phyloP scores from a whole-genome alignment of 2,888 invertebrate genomes.

The Erebia ligea region DNA sequence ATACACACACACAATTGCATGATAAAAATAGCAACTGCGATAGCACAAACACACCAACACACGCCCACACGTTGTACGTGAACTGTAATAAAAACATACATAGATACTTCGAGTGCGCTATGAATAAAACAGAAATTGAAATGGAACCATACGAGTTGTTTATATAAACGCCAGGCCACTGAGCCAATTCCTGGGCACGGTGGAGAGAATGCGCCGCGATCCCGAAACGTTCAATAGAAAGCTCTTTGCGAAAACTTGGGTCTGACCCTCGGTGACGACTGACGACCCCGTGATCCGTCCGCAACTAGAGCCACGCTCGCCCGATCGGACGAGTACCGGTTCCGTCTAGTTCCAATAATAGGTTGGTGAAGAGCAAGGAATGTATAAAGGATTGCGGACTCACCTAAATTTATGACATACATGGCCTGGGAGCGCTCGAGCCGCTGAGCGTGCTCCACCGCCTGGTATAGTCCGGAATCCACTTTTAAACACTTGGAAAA shows the following conservation, averaged over 20 bases:
- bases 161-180: constrained; percentile 51
- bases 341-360: constrained; percentile 71
- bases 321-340: constrained; percentile 64
- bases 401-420: constrained; percentile 83
- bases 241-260: constrained; percentile 55
- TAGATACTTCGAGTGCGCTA: constrained; percentile 63
- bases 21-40: constrained; percentile 76
- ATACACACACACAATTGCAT: constrained; percentile 52
- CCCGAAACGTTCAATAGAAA: constrained; percentile 55
- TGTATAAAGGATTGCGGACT: constrained; percentile 68
- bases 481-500: constrained; percentile 70
- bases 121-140: constrained; percentile 74
- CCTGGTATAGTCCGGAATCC: constrained; percentile 80
- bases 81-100: constrained; percentile 81
- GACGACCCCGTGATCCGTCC: constrained; percentile 41
- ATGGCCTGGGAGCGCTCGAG: constrained; percentile 82
- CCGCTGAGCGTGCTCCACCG: constrained; percentile 79
- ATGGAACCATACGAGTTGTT: constrained; percentile 70
- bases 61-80: constrained; percentile 77
- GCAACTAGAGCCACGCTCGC: constrained; percentile 47
- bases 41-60: constrained; percentile 81
- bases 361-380: constrained; percentile 57
- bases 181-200: constrained; percentile 39
- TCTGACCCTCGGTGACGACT: constrained; percentile 45
- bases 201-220: constrained; percentile 37